A percentile compares a stretch with the other conserved stretches of the same genome.
These are phyloP conservation scores for Aplysia californica DNA, from an alignment of 1,140 invertebrate species.

Conservation along the genomic window DNA sequence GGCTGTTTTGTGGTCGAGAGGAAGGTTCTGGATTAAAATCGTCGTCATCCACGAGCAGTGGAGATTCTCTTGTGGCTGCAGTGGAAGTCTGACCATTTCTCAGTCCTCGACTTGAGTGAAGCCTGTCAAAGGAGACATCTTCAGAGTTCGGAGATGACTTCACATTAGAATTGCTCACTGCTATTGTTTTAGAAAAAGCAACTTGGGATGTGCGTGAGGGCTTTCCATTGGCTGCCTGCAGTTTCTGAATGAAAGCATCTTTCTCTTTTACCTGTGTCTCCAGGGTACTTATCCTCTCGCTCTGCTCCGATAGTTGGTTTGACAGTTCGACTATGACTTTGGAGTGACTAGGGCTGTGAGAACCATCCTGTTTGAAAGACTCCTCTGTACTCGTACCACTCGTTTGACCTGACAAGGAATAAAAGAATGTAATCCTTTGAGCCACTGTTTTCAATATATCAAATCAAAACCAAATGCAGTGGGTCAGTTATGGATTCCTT, in stretches of 20 bases:
- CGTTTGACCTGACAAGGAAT: background rate
- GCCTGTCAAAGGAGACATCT: background rate
- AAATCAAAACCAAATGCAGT: background rate
- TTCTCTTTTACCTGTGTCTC: background rate
- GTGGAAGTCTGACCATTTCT: background rate
- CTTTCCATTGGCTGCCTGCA: background rate
- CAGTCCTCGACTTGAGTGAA: background rate
- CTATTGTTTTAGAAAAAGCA: background rate
- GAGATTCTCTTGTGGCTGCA: background rate
- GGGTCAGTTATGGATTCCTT: background rate
- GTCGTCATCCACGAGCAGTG: background rate
- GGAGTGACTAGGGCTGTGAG: background rate
- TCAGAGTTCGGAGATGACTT: background rate
- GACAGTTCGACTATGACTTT: conserved; percentile 26
- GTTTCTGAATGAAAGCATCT: background rate
- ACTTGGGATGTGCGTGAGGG: background rate
- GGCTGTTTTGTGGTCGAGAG: background rate
- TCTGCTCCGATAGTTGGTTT: conserved; percentile 17
- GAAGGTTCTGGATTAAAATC: background rate
- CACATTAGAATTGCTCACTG: background rate
- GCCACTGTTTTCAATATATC: background rate
- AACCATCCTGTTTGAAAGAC: background rate
- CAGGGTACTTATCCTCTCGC: background rate
- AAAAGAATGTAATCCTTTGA: background rate
- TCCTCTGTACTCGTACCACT: background rate